A percentile compares a stretch with the other conserved stretches of the same genome.
Evolutionary conservation across 2,797 vertebrate species (phyloP).

Genomic region (Cynopterus sphinx): DNA sequence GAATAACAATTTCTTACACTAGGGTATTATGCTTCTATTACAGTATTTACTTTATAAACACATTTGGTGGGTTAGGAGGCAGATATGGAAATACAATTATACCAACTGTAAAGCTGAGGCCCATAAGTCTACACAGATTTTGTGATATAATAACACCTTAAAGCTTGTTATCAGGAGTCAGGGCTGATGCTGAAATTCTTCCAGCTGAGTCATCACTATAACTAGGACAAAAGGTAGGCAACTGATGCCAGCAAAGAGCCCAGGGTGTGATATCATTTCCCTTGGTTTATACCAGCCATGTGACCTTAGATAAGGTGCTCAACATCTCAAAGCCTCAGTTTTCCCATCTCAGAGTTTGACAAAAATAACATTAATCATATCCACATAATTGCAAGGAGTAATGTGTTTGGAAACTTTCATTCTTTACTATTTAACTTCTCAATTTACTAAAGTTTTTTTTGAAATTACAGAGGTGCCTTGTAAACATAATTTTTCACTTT

Average conservation of each 20-base stretch:
- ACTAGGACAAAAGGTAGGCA: neutral
- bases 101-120: neutral
- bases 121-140: neutral
- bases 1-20: neutral
- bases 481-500: neutral
- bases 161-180: neutral
- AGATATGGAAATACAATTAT: neutral
- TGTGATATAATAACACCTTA: neutral
- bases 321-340: neutral
- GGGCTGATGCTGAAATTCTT: neutral
- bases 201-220: fast-evolving
- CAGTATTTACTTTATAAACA: neutral
- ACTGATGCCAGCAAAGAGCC: fast-evolving
- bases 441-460: neutral
- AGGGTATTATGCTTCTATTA: neutral
- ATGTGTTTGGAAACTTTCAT: neutral
- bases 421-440: neutral
- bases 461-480: neutral
- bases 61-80: neutral
- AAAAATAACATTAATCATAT: neutral
- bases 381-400: neutral
- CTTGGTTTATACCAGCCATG: neutral
- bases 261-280: fast-evolving
- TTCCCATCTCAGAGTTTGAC: neutral
- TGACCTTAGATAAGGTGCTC: neutral